phyloP scores from a whole-genome alignment of 2,888 invertebrate species.

The Monopis laevigella region DNA sequence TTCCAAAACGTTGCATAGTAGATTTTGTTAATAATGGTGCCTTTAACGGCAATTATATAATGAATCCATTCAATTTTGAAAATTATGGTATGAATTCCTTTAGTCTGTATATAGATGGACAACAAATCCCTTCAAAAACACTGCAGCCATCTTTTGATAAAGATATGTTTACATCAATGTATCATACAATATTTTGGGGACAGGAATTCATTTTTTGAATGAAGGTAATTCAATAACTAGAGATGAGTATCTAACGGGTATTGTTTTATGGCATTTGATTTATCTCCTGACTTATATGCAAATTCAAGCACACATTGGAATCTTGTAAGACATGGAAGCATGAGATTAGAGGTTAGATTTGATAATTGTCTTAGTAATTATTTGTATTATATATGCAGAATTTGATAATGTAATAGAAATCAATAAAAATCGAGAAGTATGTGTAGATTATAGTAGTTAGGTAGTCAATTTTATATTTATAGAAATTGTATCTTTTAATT shows the following conservation, averaged over 20 bases:
- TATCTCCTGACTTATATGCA: neutral
- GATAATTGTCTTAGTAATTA: neutral
- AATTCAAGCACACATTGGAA: neutral
- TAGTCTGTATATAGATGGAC: constrained; percentile 9
- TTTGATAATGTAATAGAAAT: constrained; percentile 9
- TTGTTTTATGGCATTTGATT: neutral
- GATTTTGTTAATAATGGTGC: constrained; percentile 11
- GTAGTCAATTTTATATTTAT: neutral
- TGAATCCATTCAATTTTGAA: neutral
- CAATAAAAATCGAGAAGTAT: constrained; percentile 1
- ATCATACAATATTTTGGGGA: constrained; percentile 14
- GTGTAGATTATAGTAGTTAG: neutral
- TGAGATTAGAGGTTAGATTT: neutral
- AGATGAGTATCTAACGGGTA: neutral
- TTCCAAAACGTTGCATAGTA: constrained; percentile 18
- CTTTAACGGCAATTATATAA: neutral
- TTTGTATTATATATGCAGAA: constrained; percentile 4
- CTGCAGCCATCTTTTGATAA: constrained; percentile 17
- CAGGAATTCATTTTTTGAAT: constrained; percentile 8
- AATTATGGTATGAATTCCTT: neutral
- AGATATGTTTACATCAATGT: constrained; percentile 12
- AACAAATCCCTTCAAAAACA: constrained; percentile 13
- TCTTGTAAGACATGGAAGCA: neutral
- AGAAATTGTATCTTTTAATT: neutral
- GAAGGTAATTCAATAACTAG: constrained; percentile 15